These are phyloP conservation scores for Pipa parva DNA, from an alignment of 2,113 vertebrate genomes.

Conservation along the genomic window DNA sequence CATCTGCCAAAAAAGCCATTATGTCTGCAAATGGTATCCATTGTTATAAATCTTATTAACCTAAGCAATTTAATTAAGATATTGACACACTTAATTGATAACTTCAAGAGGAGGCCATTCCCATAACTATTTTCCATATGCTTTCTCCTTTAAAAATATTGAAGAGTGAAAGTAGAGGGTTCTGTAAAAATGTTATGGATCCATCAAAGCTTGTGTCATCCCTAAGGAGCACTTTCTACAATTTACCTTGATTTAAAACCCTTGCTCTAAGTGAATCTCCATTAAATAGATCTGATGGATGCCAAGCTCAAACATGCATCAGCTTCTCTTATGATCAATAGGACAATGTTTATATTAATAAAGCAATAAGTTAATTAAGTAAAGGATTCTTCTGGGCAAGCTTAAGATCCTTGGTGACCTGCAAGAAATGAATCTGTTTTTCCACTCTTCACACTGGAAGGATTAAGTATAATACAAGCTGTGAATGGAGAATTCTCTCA, in stretches of 20 bases:
- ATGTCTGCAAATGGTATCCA: slow-evolving; percentile 95
- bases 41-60: slow-evolving; percentile 96
- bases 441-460: slow-evolving; percentile 46
- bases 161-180: slow-evolving; percentile 50
- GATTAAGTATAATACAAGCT: background rate
- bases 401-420: slow-evolving; percentile 75
- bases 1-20: slow-evolving; percentile 96
- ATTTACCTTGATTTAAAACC: slow-evolving; percentile 86
- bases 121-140: slow-evolving; percentile 87
- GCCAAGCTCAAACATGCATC: slow-evolving; percentile 75
- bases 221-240: slow-evolving; percentile 83
- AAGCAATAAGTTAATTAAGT: slow-evolving; percentile 93
- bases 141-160: slow-evolving; percentile 69
- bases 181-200: slow-evolving; percentile 73
- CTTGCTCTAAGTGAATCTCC: slow-evolving; percentile 65
- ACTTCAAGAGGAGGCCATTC: slow-evolving; percentile 80
- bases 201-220: slow-evolving; percentile 66
- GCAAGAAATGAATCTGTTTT: slow-evolving; percentile 66
- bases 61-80: slow-evolving; percentile 98
- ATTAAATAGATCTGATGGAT: slow-evolving; percentile 73
- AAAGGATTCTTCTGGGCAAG: slow-evolving; percentile 79
- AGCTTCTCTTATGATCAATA: slow-evolving; percentile 90
- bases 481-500: background rate
- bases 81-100: slow-evolving; percentile 99
- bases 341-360: slow-evolving; percentile 98